Evolutionary conservation across 2,113 vertebrate genomes (phyloP).

Genomic region (Pao palembangensis): DNA sequence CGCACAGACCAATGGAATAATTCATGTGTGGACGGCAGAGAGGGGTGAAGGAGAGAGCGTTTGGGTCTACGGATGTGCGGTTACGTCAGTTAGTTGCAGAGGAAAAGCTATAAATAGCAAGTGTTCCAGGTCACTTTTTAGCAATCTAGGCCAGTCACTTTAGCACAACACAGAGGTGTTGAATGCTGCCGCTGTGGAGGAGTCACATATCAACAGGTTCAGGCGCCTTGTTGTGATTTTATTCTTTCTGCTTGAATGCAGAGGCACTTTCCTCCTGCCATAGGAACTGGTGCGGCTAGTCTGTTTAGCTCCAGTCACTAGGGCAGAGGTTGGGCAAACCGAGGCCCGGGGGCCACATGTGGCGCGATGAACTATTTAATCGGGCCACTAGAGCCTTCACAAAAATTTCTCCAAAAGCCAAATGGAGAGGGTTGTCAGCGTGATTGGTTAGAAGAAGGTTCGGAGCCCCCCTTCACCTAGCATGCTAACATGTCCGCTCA

Average conservation of each 20-base stretch:
- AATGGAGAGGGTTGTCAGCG: no score
- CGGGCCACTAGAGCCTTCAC: no score
- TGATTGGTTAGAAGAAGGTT: no score
- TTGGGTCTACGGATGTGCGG: slow-evolving; percentile 10
- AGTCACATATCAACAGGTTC: not conserved
- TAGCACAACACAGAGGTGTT: slow-evolving; percentile 39
- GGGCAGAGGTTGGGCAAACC: not conserved
- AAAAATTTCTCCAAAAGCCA: no score
- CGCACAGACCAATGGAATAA: no score
- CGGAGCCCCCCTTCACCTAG: no score
- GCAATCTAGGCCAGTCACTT: slow-evolving; percentile 63
- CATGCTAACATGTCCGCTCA: no score
- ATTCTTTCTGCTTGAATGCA: not conserved
- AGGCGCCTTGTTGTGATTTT: no score
- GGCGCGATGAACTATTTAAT: no score
- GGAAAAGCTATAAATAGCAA: slow-evolving; percentile 64
- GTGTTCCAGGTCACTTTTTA: slow-evolving; percentile 56
- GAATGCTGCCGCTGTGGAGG: slow-evolving; percentile 23
- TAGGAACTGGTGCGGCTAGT: slow-evolving; percentile 23
- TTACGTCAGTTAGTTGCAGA: slow-evolving; percentile 45
- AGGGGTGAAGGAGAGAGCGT: no score
- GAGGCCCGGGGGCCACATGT: no score
- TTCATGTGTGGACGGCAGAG: no score
- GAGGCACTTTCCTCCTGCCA: not conserved
- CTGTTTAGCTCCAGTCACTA: slow-evolving; percentile 24